phyloP scores from a whole-genome alignment of 2,797 vertebrate species.

The Cryptoprocta ferox region DNA sequence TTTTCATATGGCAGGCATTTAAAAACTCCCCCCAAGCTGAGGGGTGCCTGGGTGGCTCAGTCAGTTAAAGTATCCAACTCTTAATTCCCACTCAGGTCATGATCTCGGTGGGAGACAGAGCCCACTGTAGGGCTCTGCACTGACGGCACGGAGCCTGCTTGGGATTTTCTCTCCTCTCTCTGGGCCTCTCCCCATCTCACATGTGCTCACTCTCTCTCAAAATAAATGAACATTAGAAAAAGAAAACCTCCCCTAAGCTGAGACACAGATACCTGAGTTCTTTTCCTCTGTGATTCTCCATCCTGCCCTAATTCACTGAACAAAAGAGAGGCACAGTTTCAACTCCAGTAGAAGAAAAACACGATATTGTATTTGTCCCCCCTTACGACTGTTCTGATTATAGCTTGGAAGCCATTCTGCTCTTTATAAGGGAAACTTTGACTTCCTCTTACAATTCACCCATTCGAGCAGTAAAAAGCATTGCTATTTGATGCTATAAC shows the following conservation, averaged over 20 bases:
- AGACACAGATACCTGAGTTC: not conserved
- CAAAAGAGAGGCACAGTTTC: not conserved
- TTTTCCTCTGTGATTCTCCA: not conserved
- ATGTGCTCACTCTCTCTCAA: not conserved
- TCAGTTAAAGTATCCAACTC: not conserved
- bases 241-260: not conserved
- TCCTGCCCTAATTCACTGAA: not conserved
- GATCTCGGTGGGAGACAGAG: not conserved
- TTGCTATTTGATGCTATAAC: constrained; percentile 25
- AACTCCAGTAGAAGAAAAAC: not conserved
- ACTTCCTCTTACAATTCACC: not conserved
- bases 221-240: not conserved
- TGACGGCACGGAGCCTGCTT: not conserved
- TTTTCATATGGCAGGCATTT: constrained; percentile 72
- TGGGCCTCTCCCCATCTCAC: not conserved
- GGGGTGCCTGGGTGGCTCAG: not conserved
- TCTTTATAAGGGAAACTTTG: not conserved
- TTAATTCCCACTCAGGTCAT: not conserved
- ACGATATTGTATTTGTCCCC: not conserved
- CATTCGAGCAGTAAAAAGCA: not conserved
- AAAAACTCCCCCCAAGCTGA: not conserved
- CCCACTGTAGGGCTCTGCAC: not conserved
- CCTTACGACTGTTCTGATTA: not conserved
- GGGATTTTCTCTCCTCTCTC: not conserved
- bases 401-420: not conserved